phyloP scores from a whole-genome alignment of 2,888 invertebrate species.

The Caenorhabditis sp. region DNA sequence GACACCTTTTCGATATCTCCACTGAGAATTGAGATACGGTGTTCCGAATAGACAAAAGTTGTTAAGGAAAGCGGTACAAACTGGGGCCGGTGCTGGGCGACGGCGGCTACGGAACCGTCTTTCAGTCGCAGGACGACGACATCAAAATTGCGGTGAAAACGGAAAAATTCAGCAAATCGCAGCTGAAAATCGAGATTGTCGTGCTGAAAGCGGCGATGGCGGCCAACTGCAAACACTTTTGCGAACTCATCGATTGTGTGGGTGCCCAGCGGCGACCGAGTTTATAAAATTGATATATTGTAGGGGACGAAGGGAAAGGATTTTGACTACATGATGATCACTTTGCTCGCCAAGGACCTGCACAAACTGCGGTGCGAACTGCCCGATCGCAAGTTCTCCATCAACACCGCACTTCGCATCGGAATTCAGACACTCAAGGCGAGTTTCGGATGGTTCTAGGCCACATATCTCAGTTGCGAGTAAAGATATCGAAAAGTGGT shows the following conservation, averaged over 20 bases:
- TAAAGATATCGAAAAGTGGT: too few relatives aligned
- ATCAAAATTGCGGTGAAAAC: conserved; percentile 67
- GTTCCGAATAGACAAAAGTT: too few relatives aligned
- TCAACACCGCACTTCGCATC: conserved; percentile 65
- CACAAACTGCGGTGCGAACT: conserved; percentile 69
- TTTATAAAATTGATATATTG: conserved; percentile 14
- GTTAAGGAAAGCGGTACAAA: conserved; percentile 55
- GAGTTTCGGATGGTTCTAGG: neutral
- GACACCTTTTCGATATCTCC: too few relatives aligned
- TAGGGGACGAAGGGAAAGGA: conserved; percentile 66
- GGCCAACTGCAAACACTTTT: conserved; percentile 66
- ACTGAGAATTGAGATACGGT: too few relatives aligned
- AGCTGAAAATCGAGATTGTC: conserved; percentile 69
- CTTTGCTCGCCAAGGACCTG: conserved; percentile 70
- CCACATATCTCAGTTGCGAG: too few relatives aligned
- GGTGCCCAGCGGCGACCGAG: too few relatives aligned
- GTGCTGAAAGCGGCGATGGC: conserved; percentile 66
- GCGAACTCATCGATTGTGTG: conserved; percentile 68
- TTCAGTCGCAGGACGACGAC: conserved; percentile 59
- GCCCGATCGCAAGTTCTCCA: conserved; percentile 63
- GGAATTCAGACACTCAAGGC: conserved; percentile 68
- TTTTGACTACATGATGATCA: conserved; percentile 70
- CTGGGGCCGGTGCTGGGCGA: conserved; percentile 66
- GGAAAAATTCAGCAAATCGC: conserved; percentile 71
- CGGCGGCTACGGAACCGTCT: conserved; percentile 70